phyloP scores from a whole-genome alignment of 2,113 vertebrate genomes.

The Oreochromis aureus region DNA sequence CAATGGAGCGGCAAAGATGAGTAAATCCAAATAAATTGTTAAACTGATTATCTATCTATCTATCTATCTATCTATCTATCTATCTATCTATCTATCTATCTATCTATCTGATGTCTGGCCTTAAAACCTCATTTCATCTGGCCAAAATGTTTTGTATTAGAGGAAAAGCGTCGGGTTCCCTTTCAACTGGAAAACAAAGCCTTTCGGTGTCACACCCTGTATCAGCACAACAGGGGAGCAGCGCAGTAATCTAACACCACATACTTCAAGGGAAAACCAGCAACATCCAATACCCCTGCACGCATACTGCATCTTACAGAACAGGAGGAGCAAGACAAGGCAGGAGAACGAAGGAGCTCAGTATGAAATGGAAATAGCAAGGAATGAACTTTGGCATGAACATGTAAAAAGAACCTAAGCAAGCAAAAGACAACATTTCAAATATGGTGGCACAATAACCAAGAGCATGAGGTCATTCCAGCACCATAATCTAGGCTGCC shows the following conservation, averaged over 20 bases:
- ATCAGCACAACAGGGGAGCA: conserved; percentile 37
- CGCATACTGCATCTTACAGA: neutral
- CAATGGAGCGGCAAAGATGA: neutral
- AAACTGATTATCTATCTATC: neutral
- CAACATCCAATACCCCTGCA: conserved; percentile 32
- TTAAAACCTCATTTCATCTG: neutral
- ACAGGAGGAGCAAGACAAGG: neutral
- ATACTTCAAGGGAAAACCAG: conserved; percentile 7
- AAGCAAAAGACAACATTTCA: conserved; percentile 49
- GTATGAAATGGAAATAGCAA: neutral
- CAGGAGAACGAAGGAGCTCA: neutral
- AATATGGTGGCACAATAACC: conserved; percentile 21
- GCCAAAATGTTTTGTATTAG: neutral
- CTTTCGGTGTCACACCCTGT: conserved; percentile 27
- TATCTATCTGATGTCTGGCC: neutral
- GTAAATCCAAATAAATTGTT: neutral
- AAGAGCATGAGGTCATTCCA: conserved; percentile 2
- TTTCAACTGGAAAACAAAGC: conserved; percentile 22
- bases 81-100: neutral
- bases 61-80: neutral
- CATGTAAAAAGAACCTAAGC: neutral
- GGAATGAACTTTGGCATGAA: conserved; percentile 7
- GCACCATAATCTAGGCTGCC: neutral
- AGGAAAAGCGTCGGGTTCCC: neutral
- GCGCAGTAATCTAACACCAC: conserved; percentile 58